phyloP scores from a whole-genome alignment of 2,113 vertebrate species.

The Chionodraco myersi region DNA sequence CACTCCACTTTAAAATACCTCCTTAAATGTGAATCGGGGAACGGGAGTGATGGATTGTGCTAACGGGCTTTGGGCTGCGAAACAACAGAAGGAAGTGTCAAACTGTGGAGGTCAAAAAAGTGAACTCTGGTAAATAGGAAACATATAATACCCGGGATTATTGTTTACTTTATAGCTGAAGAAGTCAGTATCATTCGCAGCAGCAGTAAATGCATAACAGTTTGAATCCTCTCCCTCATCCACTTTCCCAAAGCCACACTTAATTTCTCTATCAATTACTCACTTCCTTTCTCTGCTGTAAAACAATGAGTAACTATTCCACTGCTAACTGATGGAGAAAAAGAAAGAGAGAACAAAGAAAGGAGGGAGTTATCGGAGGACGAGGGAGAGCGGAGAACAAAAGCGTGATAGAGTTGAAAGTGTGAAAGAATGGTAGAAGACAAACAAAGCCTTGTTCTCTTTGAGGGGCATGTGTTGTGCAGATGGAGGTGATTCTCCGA shows the following conservation, averaged over 20 bases:
- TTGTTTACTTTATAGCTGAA: conserved; percentile 19
- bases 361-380: conserved; percentile 7
- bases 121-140: conserved; percentile 27
- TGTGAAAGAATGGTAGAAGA: conserved; percentile 59
- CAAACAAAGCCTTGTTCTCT: conserved; percentile 69
- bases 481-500: conserved; percentile 68
- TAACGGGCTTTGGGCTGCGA: conserved; percentile 38
- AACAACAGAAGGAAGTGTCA: conserved; percentile 48
- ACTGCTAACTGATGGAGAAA: conserved; percentile 3
- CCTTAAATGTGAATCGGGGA: conserved; percentile 35
- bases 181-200: not conserved
- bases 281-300: conserved; percentile 6
- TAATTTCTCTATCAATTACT: conserved; percentile 8
- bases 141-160: conserved; percentile 12
- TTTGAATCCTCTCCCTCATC: conserved; percentile 3
- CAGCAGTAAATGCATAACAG: not conserved
- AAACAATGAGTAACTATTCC: conserved; percentile 9
- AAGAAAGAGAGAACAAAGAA: conserved; percentile 34
- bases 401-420: conserved; percentile 28
- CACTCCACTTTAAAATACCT: conserved; percentile 25
- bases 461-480: conserved; percentile 67
- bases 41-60: conserved; percentile 45
- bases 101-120: conserved; percentile 35
- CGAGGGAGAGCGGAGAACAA: conserved; percentile 21
- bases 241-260: not conserved